These are phyloP conservation scores for Troglohyphantes excavatus DNA, from an alignment of 2,888 invertebrate species.

Conservation along the genomic window DNA sequence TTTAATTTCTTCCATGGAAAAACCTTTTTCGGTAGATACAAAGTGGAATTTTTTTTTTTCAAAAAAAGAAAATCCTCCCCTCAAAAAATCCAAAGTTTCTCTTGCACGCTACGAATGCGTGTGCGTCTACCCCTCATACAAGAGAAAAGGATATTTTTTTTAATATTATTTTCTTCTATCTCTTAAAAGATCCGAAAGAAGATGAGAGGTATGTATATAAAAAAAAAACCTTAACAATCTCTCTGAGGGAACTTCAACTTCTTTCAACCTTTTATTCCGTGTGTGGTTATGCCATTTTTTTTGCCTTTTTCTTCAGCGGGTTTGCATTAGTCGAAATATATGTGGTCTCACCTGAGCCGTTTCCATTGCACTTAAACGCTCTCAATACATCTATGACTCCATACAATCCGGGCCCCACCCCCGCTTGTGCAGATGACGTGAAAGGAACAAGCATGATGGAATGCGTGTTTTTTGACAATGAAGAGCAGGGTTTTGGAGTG, in stretches of 20 bases:
- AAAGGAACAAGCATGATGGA: not conserved
- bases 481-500: not conserved
- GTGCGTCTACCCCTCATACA: slow-evolving; percentile 9
- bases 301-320: not conserved
- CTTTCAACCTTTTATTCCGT: slow-evolving; percentile 64
- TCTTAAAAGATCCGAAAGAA: not conserved
- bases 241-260: slow-evolving; percentile 32
- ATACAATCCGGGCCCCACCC: not conserved
- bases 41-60: not conserved
- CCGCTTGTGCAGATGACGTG: slow-evolving; percentile 25
- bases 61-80: slow-evolving; percentile 3
- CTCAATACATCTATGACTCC: slow-evolving; percentile 27
- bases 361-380: slow-evolving; percentile 43
- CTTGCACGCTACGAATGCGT: slow-evolving; percentile 55
- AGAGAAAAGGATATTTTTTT: no score
- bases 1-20: slow-evolving; percentile 69
- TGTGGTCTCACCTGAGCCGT: slow-evolving; percentile 34
- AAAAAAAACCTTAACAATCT: slow-evolving; percentile 27
- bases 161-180: slow-evolving; percentile 1
- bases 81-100: slow-evolving; percentile 34
- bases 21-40: slow-evolving; percentile 63
- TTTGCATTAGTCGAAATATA: slow-evolving; percentile 29
- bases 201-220: not conserved
- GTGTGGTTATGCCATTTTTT: slow-evolving; percentile 56
- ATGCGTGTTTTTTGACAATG: not conserved